phyloP scores from a whole-genome alignment of 2,888 invertebrate genomes.

The Koerneria pararmatus region DNA sequence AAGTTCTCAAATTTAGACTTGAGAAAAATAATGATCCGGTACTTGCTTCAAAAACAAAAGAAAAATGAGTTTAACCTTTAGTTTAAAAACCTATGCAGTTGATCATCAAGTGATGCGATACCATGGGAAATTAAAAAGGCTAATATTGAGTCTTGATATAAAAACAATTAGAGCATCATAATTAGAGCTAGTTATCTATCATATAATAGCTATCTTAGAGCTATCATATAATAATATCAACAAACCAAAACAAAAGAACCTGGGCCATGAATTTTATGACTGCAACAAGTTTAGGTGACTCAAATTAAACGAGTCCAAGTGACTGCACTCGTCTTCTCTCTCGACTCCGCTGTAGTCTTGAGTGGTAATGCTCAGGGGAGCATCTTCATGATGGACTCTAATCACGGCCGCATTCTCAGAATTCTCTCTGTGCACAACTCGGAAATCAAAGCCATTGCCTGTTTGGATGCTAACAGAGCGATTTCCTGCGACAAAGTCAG shows the following conservation, averaged over 20 bases:
- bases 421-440: conserved; percentile 34
- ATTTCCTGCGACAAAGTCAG: conserved; percentile 45
- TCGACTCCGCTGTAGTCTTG: conserved; percentile 45
- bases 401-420: conserved; percentile 32
- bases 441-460: conserved; percentile 37
- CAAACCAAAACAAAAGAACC: too few species aligned
- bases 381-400: conserved; percentile 36
- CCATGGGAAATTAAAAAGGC: conserved; percentile 1
- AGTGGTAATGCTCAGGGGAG: conserved; percentile 40
- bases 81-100: too few species aligned
- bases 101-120: too few species aligned
- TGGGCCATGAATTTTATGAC: too few species aligned
- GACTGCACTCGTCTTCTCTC: conserved; percentile 47
- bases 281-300: conserved; percentile 32
- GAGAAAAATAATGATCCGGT: too few species aligned
- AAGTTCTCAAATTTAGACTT: too few species aligned
- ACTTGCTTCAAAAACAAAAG: too few species aligned
- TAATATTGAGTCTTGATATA: conserved; percentile 22
- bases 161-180: neutral
- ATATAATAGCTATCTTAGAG: too few species aligned
- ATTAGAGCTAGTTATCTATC: too few species aligned
- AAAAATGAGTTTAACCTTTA: too few species aligned
- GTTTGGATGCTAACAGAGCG: conserved; percentile 50
- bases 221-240: too few species aligned
- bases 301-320: conserved; percentile 45